Evolutionary conservation across 2,113 vertebrate genomes (phyloP).

Genomic region (Laticauda laticaudata): DNA sequence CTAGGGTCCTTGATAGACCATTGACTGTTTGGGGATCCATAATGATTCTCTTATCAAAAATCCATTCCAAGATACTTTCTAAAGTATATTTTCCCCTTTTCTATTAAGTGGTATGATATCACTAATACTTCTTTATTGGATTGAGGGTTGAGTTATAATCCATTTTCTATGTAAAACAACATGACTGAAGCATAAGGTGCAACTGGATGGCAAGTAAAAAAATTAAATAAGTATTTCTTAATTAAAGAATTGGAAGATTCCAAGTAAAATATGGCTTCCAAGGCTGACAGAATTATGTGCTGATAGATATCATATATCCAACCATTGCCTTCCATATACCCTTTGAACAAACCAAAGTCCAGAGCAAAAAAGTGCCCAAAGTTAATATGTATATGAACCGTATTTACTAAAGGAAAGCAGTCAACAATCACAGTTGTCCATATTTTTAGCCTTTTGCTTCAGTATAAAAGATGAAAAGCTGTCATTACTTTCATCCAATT

Average conservation of each 20-base stretch:
- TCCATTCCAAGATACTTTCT: background rate
- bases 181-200: background rate
- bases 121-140: background rate
- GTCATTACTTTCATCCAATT: background rate
- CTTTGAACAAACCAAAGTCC: background rate
- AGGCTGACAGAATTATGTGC: background rate
- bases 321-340: background rate
- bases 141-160: background rate
- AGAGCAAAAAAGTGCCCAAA: background rate
- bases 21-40: background rate
- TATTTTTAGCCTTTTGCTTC: background rate
- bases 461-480: background rate
- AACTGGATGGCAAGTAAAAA: background rate
- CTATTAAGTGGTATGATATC: background rate
- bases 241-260: background rate
- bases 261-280: too few species aligned
- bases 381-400: background rate
- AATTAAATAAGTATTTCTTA: background rate
- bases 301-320: background rate
- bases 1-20: background rate
- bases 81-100: background rate
- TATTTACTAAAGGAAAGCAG: background rate
- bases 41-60: background rate
- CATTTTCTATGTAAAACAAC: background rate
- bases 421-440: background rate